Percentiles rank a stretch among this genome's conserved stretches.
Conservation (phyloP, 2,888 invertebrate genomes). For the Embidobia sp. region DNA sequence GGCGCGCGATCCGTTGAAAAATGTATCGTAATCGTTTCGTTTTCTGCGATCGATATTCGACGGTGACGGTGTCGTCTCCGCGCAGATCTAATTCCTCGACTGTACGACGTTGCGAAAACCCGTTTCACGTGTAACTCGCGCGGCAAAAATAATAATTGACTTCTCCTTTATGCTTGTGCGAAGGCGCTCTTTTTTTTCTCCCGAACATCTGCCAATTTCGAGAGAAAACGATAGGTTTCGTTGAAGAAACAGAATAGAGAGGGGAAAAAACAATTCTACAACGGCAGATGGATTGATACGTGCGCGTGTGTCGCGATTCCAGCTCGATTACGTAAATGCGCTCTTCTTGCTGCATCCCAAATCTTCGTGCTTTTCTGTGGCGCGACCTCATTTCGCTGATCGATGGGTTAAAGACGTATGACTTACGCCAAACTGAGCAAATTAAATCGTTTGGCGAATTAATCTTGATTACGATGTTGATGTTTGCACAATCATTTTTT, state of each 20-base stretch:
- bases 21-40: conserved; percentile 9
- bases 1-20: conserved; percentile 23
- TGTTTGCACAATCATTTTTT: too few species aligned
- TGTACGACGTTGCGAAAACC: conserved; percentile 2
- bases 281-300: conserved; percentile 19
- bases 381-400: conserved; percentile 46
- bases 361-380: conserved; percentile 32
- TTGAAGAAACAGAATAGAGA: too few species aligned
- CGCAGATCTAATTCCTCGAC: conserved; percentile 6
- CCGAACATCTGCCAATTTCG: conserved; percentile 13
- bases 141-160: too few species aligned
- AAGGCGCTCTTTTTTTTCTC: neutral
- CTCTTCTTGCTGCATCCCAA: conserved; percentile 48
- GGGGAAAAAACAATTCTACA: conserved; percentile 11
- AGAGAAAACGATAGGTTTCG: neutral
- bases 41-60: conserved; percentile 11
- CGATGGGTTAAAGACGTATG: conserved; percentile 42
- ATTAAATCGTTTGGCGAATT: too few species aligned
- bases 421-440: conserved; percentile 1
- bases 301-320: conserved; percentile 26
- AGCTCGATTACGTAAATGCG: conserved; percentile 36
- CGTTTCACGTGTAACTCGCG: conserved; percentile 2
- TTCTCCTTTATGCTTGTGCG: conserved; percentile 13
- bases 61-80: neutral
- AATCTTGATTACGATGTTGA: too few species aligned